Base-by-base conservation (phyloP, 2,888 invertebrate genomes). In the Drosophila pullipes region DNA sequence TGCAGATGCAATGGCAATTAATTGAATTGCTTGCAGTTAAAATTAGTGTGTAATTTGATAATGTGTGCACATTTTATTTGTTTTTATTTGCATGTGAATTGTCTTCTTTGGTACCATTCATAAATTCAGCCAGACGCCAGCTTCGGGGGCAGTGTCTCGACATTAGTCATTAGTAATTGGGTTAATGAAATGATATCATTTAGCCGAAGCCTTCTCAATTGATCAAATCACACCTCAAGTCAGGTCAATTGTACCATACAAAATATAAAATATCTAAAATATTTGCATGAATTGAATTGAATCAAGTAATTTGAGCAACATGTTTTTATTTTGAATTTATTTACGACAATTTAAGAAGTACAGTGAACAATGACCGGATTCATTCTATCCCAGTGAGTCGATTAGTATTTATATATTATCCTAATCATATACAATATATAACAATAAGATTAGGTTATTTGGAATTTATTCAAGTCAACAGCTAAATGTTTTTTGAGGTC, bases 1-100 rank as follows among this genome's bases (percentile, higher is more conserved):
- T 47, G 47, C 35, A 67, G 57, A 61, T 76, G 61, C 61, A 67
- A 79, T 67, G 74, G 74, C 74, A 78, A 47, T 53, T 79, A 62
- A 74, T 66, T 74, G 44, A 62, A 62, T 79, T 65, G 10, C 28
- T 69, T 47, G 4, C 33, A 28, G 22, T 33, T 52, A 37, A 31
- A 41, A 47, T 78, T 37, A 30, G 47, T 62, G 44, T 25, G 59
- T 62, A 28, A 74, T 59, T 18, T 44, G 79, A 72, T 13, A n/a
- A n/a, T 30, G 18, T 25, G 2, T 28, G 7, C 18, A 39, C 11
- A 25, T 18, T 28, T 28, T n/a, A 39, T 39, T 28, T 18, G 18
- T 4, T 11, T 57, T 16, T 39, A 39, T 18, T n/a, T 7, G n/a
- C 31, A 53, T 53, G 22, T 55, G 22, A 25, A 44, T 44, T 54